Base-by-base conservation (phyloP, 2,888 invertebrate species). In the Encarsia formosa region DNA sequence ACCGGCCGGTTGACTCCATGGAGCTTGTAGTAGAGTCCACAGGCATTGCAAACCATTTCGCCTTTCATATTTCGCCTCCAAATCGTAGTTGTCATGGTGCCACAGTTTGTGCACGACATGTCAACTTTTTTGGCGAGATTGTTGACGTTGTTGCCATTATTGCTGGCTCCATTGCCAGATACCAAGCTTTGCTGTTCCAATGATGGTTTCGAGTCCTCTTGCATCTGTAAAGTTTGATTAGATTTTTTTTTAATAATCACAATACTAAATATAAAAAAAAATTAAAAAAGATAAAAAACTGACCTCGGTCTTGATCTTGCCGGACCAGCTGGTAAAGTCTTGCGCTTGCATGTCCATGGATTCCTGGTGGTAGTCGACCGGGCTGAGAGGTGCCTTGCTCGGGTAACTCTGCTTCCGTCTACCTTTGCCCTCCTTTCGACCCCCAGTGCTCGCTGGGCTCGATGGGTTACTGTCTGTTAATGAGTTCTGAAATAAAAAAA, bases 11-110 rank as follows among this genome's bases (percentile, higher is more conserved):
- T 91, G 47, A 94, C 87, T 59, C 91, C 91, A 76, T 98, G 98
- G 63, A 98, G 80, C 77, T 98, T 98, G 78, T 86, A 97, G 79
- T 98, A 98, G 31, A 98, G 82, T 0, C 97, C 98, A 75, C 98
- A 98, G 34, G 98, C 98, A 77, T 98, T 98, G 77, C 98, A 98
- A 54, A 98, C 98, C 82, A 98, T 96, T 79, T 98, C 96, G 2
- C 97, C 97, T 67, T 91, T 86, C 67, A 91, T 85, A 77, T 97
- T 97, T 63, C 98, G 82, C 66, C 98, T 80, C 98, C 98, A 98
- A 59, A 98, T 89, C 0, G 98, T 98, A 52, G 98, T 98, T 32
- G 91, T 94, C 73, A 88, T 86, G n/a, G 98, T 98, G 60, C 91
- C 89, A 76, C 98, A 98, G 80, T 98, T 98, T 63, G 91, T 91